Base-by-base conservation (phyloP, 2,113 vertebrate species). In the Misgurnus anguillicaudatus region DNA sequence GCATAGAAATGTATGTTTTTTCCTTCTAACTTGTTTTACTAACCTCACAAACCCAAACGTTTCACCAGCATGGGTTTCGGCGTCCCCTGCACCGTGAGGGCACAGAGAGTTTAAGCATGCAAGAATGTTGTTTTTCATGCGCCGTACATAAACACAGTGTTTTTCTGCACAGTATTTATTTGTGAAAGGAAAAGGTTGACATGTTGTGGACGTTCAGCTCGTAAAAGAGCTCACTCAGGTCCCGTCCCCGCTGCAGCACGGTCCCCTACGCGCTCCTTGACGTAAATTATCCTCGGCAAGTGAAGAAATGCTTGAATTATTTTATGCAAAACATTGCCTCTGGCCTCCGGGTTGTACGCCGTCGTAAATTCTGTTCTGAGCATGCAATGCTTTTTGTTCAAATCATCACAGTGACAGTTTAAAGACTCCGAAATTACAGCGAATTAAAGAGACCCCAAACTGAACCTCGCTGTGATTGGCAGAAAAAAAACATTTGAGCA, bases 241-340 rank as follows among this genome's bases (percentile, higher is more conserved):
- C 69, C 58, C 42, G 58, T 57, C 60, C 69, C 61, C 2, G 42
- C n/a, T 1, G 24, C 63, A 63, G 75, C 39, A 24, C 13, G 24
- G 70, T 75, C 58, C 71, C 6, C 24, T 78, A 42, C 55, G 38
- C 17, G 19, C 66, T 63, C 63, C 80, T 80, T 79, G 85, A 74
- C 64, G 39, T 75, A 70, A 83, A 70, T 81, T 79, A 17, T 51
- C 10, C 66, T 61, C 67, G 80, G 73, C 80, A 82, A 79, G 70
- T 62, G 63, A 76, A 76, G 77, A 84, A 76, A 85, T 68, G 19
- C 47, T 77, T 83, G 78, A 86, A 77, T 83, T 36, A 86, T 60
- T 81, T 36, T 72, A 53, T 80, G 64, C 66, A 77, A 82, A 83
- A 79, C 68, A 86, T 68, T 73, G 41, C 72, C 51, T 80, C 66